Evolutionary conservation across 2,113 vertebrate species (phyloP), one percentile per base, ranked within the genome.

Genomic region (Lasiurus borealis): DNA sequence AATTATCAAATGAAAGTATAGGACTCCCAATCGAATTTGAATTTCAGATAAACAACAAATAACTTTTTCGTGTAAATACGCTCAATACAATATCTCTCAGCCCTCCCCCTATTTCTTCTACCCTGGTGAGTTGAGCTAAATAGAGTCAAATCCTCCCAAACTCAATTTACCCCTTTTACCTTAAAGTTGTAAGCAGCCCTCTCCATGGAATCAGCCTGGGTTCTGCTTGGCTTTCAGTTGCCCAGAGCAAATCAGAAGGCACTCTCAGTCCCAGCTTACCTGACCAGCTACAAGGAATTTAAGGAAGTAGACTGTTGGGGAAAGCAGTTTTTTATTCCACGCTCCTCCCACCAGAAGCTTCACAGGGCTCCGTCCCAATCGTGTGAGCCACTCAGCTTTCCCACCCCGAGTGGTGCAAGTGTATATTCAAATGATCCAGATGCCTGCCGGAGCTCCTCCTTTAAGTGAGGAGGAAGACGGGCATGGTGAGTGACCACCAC

Each of bases 251-350:
- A 77, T 84, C 68, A 91, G 82, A 85, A 93, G 46, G 46, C 59
- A 48, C 76, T 71, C 73, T 91, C 68, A 78, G 73, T 8, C 40
- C 89, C 84, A 83, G 80, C 97, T 97, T 97, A 97, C 96, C 97
- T 97, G 96, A 94, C 34, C 95, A 96, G 96, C 96, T 93, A 81
- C 96, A 94, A 96, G 96, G 90, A 95, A 96, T 94, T 96, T 90
- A 94, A 95, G 95, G 96, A 97, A 97, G 96, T 96, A 91, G 93
- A 66, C 90, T 94, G 90, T 34, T 85, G 77, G 92, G 88, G 91
- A 91, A 81, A 85, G 95, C 93, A 91, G 96, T 92, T 94, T 97
- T 97, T 95, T 19, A 90, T 77, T 77, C 64, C 59, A 54, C 85
- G 92, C 97, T 96, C 97, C 97, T 95, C 97, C 97, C 95, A 96